Percentiles rank a stretch among this genome's conserved stretches.
These are phyloP conservation scores for Typhlichthys eigenmanni DNA, from an alignment of 2,797 vertebrate species.

Conservation along the genomic window DNA sequence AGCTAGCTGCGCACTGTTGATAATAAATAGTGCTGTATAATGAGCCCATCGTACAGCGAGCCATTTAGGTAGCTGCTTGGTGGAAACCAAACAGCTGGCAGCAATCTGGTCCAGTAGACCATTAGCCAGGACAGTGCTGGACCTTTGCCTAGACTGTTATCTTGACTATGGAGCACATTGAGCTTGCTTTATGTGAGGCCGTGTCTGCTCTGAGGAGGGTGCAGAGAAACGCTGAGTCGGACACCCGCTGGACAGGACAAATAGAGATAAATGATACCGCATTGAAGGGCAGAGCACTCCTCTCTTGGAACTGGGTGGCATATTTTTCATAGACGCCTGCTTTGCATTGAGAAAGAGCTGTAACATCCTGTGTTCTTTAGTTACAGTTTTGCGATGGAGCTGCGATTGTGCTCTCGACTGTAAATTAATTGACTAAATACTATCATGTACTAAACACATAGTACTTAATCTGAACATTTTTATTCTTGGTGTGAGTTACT, in stretches of 20 bases:
- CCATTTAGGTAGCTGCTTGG: slow-evolving; percentile 33
- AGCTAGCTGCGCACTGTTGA: too few relatives aligned
- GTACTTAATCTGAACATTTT: not conserved
- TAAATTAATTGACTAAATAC: not conserved
- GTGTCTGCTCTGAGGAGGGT: slow-evolving; percentile 36
- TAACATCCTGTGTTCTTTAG: slow-evolving; percentile 42
- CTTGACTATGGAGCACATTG: slow-evolving; percentile 26
- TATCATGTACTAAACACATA: not conserved
- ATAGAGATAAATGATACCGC: slow-evolving; percentile 66
- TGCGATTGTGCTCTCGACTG: slow-evolving; percentile 24
- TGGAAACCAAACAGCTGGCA: slow-evolving; percentile 22
- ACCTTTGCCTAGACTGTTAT: slow-evolving; percentile 32
- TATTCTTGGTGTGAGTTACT: slow-evolving; percentile 32
- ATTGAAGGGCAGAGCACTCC: slow-evolving; percentile 46
- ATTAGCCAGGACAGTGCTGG: slow-evolving; percentile 25
- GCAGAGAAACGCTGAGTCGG: slow-evolving; percentile 55
- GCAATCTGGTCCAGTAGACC: slow-evolving; percentile 15
- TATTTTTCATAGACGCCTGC: slow-evolving; percentile 35
- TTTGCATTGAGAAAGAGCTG: slow-evolving; percentile 18
- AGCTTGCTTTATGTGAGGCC: slow-evolving; percentile 22
- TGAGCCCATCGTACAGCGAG: slow-evolving; percentile 27
- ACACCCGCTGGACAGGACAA: slow-evolving; percentile 50
- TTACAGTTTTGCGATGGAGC: slow-evolving; percentile 33
- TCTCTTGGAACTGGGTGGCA: slow-evolving; percentile 37
- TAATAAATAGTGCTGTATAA: slow-evolving; percentile 17